A percentile compares a stretch with the other conserved stretches of the same genome.
Evolutionary conservation across 2,888 invertebrate species (phyloP).

Genomic region (Eupithecia tripunctaria): DNA sequence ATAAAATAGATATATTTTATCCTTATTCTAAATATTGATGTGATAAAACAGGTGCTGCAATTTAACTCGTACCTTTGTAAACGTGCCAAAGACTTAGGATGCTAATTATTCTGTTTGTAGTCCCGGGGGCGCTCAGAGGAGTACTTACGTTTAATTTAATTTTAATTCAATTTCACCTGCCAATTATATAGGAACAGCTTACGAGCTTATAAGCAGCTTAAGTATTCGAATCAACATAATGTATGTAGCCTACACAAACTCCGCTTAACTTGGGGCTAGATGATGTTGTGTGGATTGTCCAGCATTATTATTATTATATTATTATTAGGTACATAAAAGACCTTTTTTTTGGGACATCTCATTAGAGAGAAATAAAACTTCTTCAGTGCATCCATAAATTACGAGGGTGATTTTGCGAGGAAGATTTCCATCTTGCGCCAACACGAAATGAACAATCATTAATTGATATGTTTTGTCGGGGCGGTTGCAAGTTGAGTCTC

Average conservation of each 20-base stretch:
- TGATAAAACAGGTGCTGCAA: not conserved
- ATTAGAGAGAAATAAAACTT: not conserved
- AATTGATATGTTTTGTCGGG: too few relatives aligned
- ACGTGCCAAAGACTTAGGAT: constrained; percentile 48
- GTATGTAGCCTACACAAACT: not conserved
- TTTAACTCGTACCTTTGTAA: not conserved
- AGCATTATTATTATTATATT: too few relatives aligned
- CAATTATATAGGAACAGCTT: not conserved
- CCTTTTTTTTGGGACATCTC: not conserved
- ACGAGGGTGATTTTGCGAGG: too few relatives aligned
- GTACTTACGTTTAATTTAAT: constrained; percentile 8
- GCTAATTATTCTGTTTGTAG: constrained; percentile 57
- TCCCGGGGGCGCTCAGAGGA: constrained; percentile 50
- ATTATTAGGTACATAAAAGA: too few relatives aligned
- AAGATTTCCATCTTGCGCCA: too few relatives aligned
- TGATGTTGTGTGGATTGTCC: too few relatives aligned
- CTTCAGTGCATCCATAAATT: not conserved
- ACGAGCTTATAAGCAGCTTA: too few relatives aligned
- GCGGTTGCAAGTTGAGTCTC: too few relatives aligned
- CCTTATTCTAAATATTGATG: not conserved
- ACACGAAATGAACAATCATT: too few relatives aligned
- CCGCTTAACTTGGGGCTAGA: too few relatives aligned
- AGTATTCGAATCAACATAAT: constrained; percentile 7
- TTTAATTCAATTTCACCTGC: not conserved
- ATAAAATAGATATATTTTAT: too few relatives aligned